Evolutionary conservation across 2,888 invertebrate species (phyloP), one percentile per base, ranked within the genome.

Genomic region (Calameuta pallipes): DNA sequence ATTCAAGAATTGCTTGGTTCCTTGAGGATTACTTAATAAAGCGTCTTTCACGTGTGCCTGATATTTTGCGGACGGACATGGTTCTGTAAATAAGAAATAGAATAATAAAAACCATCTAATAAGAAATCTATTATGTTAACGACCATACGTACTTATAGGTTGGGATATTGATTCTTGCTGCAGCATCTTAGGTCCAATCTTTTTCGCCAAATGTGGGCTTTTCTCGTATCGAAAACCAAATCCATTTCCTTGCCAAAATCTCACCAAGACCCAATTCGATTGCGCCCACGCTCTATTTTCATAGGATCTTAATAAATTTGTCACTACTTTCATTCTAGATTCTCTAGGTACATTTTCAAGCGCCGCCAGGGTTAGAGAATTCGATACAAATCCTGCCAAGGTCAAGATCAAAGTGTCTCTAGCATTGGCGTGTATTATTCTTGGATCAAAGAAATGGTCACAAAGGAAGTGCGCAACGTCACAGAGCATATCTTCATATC

Each of bases 241-340:
- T 0, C 97, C 97, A 82, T 95, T 93, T 0, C 97, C 97, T 87
- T 97, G 95, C 97, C 97, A 97, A 88, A 97, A 95, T 76, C 97
- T 92, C 31, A 96, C 94, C 69, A 97, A 92, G 81, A 97, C 94
- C 96, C 97, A 97, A 92, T 97, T 97, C 75, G 96, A 96, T 87
- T 97, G 97, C 30, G 96, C 96, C 96, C 96, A 94, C 1, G 96
- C 96, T 68, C 96, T 93, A 90, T 96, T 96, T 90, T 96, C 96
- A 87, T 97, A 97, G 0, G 97, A 96, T 11, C 95, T 93, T 35
- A 97, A 91, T 79, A 97, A 91, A 78, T 95, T 94, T 69, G 94
- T 93, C 0, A 96, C 94, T 92, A 97, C 94, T 69, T 92, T 92
- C 86, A 93, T 89, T 85, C 89, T 94, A 92, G 93, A 94, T 82